These are phyloP conservation scores for Barypeithes pellucidus DNA, from an alignment of 2,888 invertebrate species.

Conservation along the genomic window DNA sequence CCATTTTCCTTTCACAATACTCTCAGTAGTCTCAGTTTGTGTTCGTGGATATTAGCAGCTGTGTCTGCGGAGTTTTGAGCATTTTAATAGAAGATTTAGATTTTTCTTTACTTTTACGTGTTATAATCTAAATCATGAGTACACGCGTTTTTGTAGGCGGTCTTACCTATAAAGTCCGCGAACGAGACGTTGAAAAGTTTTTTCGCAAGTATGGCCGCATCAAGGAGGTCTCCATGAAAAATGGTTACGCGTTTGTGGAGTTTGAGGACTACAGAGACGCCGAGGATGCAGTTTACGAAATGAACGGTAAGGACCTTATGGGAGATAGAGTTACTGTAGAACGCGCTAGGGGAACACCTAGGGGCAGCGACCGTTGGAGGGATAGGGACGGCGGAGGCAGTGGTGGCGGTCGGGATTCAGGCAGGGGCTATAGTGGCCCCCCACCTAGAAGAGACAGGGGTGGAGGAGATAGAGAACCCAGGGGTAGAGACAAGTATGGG, in stretches of 20 bases:
- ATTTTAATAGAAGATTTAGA: not conserved
- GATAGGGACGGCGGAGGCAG: conserved; percentile 74
- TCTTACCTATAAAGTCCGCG: conserved; percentile 88
- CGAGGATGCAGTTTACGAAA: conserved; percentile 98
- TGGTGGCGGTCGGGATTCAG: conserved; percentile 63
- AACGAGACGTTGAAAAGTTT: conserved; percentile 95
- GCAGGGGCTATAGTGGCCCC: conserved; percentile 35
- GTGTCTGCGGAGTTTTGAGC: not conserved
- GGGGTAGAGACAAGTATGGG: conserved; percentile 83
- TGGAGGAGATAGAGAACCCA: conserved; percentile 77
- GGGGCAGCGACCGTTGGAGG: conserved; percentile 83
- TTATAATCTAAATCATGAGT: conserved; percentile 71
- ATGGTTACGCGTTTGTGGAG: conserved; percentile 98
- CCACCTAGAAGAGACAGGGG: conserved; percentile 51
- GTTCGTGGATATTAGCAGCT: conserved; percentile 5
- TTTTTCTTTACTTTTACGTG: conserved; percentile 2
- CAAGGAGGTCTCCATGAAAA: conserved; percentile 95
- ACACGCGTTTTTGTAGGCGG: conserved; percentile 91
- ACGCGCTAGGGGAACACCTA: conserved; percentile 83
- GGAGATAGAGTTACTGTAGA: conserved; percentile 95
- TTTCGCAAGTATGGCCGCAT: conserved; percentile 96
- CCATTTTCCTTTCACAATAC: conserved; percentile 15
- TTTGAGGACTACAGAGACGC: conserved; percentile 98
- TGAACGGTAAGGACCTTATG: conserved; percentile 96
- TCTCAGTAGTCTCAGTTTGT: conserved; percentile 9